Conservation (phyloP, 2,888 invertebrate species). For the Rhimphoctona megacephalus region DNA sequence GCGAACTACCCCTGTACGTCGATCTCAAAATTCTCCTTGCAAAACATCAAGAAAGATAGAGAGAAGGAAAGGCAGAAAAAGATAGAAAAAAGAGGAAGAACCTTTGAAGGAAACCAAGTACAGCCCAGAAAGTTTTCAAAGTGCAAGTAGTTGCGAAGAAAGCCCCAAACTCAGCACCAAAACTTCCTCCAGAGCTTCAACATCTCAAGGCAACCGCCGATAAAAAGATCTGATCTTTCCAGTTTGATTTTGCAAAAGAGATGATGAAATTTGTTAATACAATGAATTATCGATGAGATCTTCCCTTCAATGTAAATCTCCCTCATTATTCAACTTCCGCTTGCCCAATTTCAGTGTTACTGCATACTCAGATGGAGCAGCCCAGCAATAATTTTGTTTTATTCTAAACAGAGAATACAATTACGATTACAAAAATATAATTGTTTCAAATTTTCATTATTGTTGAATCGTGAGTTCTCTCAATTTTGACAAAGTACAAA, state of each 20-base stretch:
- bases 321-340: background rate
- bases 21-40: conserved; percentile 42
- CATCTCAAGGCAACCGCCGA: conserved; percentile 13
- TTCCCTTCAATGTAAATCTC: background rate
- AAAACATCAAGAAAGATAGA: conserved; percentile 20
- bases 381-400: background rate
- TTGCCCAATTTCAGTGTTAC: background rate
- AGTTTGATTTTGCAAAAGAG: conserved; percentile 6
- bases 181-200: conserved; percentile 20
- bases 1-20: conserved; percentile 39
- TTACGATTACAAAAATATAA: background rate
- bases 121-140: conserved; percentile 50
- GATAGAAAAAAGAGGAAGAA: conserved; percentile 11
- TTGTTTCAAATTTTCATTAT: background rate
- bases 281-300: conserved; percentile 32
- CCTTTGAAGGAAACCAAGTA: conserved; percentile 15
- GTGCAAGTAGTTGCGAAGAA: conserved; percentile 38
- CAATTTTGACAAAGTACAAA: background rate
- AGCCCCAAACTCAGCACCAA: conserved; percentile 5
- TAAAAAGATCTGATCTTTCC: conserved; percentile 35
- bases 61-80: conserved; percentile 24
- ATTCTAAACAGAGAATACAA: background rate
- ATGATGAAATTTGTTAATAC: conserved; percentile 8
- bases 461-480: background rate
- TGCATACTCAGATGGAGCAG: background rate